phyloP scores from a whole-genome alignment of 2,113 vertebrate genomes.

The Orycteropus afer region DNA sequence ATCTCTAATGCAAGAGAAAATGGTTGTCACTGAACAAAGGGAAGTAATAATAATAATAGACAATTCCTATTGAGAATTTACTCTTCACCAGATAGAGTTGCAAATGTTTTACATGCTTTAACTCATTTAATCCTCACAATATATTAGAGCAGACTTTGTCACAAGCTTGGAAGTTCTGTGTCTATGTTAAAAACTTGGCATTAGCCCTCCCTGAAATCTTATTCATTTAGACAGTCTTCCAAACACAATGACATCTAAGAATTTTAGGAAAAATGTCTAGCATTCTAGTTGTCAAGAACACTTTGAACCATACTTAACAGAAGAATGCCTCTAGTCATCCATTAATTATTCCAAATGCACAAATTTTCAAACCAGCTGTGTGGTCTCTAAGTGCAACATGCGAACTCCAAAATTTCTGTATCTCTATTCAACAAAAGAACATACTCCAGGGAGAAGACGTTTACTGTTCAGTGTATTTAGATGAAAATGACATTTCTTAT shows the following conservation, averaged over 20 bases:
- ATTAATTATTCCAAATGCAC: conserved; percentile 65
- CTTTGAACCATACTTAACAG: conserved; percentile 47
- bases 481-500: conserved; percentile 74
- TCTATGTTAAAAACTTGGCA: neutral
- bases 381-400: conserved; percentile 40
- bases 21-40: neutral
- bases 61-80: neutral
- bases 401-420: conserved; percentile 67
- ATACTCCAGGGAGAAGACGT: conserved; percentile 58
- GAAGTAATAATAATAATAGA: neutral
- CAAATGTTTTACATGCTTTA: neutral
- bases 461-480: conserved; percentile 50
- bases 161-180: neutral
- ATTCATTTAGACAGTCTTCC: neutral
- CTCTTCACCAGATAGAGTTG: neutral
- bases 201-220: neutral
- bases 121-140: neutral
- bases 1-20: neutral
- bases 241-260: conserved; percentile 37
- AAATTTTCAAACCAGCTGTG: conserved; percentile 70
- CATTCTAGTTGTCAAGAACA: conserved; percentile 45
- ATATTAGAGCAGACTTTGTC: neutral
- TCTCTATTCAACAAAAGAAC: conserved; percentile 60
- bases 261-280: neutral
- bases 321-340: conserved; percentile 59